Evolutionary conservation across 2,888 invertebrate species (phyloP).

Genomic region (Cerastoderma edule): DNA sequence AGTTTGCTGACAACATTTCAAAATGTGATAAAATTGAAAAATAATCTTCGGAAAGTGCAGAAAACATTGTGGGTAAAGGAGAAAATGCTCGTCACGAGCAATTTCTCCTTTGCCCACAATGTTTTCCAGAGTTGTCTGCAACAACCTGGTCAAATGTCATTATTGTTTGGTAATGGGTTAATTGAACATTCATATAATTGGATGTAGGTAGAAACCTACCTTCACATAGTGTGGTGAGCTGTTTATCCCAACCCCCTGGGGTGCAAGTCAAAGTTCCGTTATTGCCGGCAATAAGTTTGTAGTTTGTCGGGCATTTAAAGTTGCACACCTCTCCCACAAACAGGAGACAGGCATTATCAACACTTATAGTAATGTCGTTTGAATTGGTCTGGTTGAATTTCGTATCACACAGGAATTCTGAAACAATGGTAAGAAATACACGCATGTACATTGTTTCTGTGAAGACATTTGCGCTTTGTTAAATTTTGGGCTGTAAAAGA

Average conservation of each 20-base stretch:
- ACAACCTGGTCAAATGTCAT: neutral
- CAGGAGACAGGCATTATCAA: neutral
- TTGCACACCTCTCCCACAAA: neutral
- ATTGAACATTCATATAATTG: too few species aligned
- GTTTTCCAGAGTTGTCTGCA: too few species aligned
- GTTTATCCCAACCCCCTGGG: neutral
- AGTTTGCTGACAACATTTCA: too few species aligned
- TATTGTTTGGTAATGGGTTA: neutral
- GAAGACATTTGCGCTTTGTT: too few species aligned
- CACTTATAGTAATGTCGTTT: neutral
- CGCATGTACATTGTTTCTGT: too few species aligned
- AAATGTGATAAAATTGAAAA: too few species aligned
- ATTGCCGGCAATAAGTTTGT: neutral
- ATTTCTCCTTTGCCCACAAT: too few species aligned
- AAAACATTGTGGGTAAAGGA: conserved; percentile 14
- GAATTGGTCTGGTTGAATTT: conserved; percentile 1
- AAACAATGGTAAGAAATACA: too few species aligned
- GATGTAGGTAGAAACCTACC: too few species aligned
- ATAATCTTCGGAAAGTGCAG: too few species aligned
- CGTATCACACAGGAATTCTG: conserved; percentile 5
- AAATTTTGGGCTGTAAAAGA: too few species aligned
- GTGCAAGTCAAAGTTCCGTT: neutral
- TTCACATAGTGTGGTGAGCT: neutral
- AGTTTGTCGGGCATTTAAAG: neutral
- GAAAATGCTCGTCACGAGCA: conserved; percentile 2